phyloP scores from a whole-genome alignment of 1,140 invertebrate species.

The Drosophila orosa region DNA sequence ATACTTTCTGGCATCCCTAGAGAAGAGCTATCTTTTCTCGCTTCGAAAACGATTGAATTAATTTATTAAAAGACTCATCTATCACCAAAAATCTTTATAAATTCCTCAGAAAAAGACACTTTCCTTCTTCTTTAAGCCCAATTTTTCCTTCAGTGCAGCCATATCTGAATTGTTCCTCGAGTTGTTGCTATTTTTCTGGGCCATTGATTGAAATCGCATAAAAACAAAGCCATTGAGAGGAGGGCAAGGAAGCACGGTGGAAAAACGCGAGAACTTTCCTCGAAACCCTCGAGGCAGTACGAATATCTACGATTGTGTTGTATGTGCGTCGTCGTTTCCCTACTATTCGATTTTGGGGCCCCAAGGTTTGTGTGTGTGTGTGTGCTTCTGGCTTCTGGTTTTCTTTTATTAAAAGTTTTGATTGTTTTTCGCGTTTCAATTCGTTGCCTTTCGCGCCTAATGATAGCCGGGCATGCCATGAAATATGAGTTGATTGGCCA shows the following conservation, averaged over 20 bases:
- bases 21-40: too few species aligned
- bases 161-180: slow-evolving; percentile 35
- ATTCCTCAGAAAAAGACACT: background rate
- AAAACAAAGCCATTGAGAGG: slow-evolving; percentile 52
- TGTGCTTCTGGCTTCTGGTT: slow-evolving; percentile 15
- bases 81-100: too few species aligned
- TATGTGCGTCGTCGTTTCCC: slow-evolving; percentile 24
- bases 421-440: slow-evolving; percentile 77
- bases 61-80: too few species aligned
- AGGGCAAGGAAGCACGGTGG: background rate
- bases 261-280: slow-evolving; percentile 1
- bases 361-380: slow-evolving; percentile 2
- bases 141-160: slow-evolving; percentile 2
- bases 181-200: slow-evolving; percentile 40
- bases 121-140: background rate
- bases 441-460: slow-evolving; percentile 54
- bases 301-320: slow-evolving; percentile 54
- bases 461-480: slow-evolving; percentile 74
- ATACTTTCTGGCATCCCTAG: too few species aligned
- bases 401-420: slow-evolving; percentile 68
- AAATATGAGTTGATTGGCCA: slow-evolving; percentile 78
- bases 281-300: slow-evolving; percentile 23
- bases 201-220: slow-evolving; percentile 78
- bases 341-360: slow-evolving; percentile 37
- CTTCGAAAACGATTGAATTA: too few species aligned